Evolutionary conservation across 2,888 invertebrate species (phyloP).

Genomic region (Hyles lineata): DNA sequence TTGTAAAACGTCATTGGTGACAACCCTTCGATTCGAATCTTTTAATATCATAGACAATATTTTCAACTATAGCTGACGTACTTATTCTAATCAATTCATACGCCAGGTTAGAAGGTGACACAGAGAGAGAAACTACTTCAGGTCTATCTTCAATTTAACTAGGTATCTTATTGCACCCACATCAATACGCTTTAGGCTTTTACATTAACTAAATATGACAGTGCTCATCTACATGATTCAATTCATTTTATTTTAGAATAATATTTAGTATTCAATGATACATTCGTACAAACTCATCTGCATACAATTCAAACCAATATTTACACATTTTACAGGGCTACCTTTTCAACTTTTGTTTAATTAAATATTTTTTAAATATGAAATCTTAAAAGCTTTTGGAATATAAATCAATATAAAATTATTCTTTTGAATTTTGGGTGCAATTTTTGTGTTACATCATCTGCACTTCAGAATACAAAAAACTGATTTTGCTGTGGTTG

Average conservation of each 20-base stretch:
- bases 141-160: too few relatives aligned
- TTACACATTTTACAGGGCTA: conserved; percentile 16
- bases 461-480: not conserved
- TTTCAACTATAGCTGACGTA: too few relatives aligned
- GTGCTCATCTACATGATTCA: conserved; percentile 1
- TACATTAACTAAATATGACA: conserved; percentile 6
- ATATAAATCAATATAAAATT: too few relatives aligned
- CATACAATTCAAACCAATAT: conserved; percentile 23
- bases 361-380: not conserved
- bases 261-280: not conserved
- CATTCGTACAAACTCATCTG: not conserved
- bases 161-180: not conserved
- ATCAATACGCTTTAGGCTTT: not conserved
- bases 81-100: too few relatives aligned
- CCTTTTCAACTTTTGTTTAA: not conserved
- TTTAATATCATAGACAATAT: too few relatives aligned
- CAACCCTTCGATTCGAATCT: too few relatives aligned
- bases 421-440: too few relatives aligned
- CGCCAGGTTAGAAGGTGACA: too few relatives aligned
- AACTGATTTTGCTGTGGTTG: not conserved
- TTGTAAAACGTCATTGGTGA: too few relatives aligned
- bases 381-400: too few relatives aligned
- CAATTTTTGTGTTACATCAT: too few relatives aligned
- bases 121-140: too few relatives aligned
- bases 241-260: not conserved